These are phyloP conservation scores for Aleiodes sp. DNA, from an alignment of 1,140 invertebrate genomes.

Conservation along the genomic window DNA sequence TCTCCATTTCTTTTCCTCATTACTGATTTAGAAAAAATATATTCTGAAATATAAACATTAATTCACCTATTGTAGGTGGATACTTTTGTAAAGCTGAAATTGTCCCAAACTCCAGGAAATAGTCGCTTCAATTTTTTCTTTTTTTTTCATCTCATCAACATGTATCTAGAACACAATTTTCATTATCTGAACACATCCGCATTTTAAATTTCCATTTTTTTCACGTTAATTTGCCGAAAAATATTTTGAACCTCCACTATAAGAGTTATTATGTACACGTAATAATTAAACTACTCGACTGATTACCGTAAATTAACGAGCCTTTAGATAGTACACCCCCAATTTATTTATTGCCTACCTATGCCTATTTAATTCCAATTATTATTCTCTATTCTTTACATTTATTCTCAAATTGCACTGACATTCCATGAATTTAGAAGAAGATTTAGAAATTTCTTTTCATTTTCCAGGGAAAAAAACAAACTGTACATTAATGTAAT, in stretches of 20 bases:
- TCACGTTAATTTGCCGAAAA: background rate
- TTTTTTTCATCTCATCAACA: background rate
- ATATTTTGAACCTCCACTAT: background rate
- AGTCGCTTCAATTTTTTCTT: slow-evolving; percentile 4
- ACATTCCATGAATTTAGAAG: slow-evolving; percentile 51
- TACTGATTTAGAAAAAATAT: slow-evolving; percentile 24
- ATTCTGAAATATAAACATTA: slow-evolving; percentile 28
- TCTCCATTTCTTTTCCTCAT: background rate
- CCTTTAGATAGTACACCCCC: slow-evolving; percentile 28
- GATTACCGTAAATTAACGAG: slow-evolving; percentile 53
- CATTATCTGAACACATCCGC: background rate
- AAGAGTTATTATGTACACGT: background rate
- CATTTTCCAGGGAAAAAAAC: slow-evolving; percentile 40
- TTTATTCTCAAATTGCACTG: slow-evolving; percentile 62
- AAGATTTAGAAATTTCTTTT: background rate
- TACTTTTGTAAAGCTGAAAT: slow-evolving; percentile 20
- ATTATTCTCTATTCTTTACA: background rate
- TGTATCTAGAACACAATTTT: slow-evolving; percentile 14
- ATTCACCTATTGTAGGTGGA: background rate
- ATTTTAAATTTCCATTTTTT: background rate
- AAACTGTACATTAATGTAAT: slow-evolving; percentile 48
- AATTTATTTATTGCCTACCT: background rate
- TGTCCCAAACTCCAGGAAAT: slow-evolving; percentile 5
- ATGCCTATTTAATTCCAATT: slow-evolving; percentile 7
- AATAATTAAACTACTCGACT: slow-evolving; percentile 31